These are phyloP conservation scores for Epinephelus cyanopodus DNA, from an alignment of 2,113 vertebrate species.

Conservation along the genomic window DNA sequence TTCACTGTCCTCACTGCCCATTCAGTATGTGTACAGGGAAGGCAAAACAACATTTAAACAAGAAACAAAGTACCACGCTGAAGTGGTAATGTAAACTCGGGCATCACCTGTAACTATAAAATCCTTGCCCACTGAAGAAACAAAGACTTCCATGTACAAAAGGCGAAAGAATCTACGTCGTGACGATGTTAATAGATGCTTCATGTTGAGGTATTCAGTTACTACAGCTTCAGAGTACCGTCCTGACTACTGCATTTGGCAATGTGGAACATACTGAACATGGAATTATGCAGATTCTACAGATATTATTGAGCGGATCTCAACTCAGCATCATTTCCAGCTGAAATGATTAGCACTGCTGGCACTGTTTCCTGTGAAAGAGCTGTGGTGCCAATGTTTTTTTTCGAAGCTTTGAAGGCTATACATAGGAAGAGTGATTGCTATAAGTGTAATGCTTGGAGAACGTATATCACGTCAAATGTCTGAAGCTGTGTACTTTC, in stretches of 20 bases:
- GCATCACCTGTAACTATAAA: neutral
- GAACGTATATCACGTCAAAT: conserved; percentile 38
- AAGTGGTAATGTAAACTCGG: neutral
- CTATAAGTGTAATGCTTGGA: conserved; percentile 19
- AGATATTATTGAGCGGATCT: neutral
- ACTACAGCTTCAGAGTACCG: neutral
- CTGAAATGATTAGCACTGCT: conserved; percentile 17
- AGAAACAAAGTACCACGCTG: no score
- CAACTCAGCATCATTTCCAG: neutral
- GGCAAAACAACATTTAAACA: neutral
- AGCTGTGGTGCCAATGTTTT: neutral
- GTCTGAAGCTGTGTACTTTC: conserved; percentile 22
- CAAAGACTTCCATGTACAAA: neutral
- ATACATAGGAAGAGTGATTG: neutral
- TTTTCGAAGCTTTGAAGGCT: neutral
- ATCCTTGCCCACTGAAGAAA: neutral
- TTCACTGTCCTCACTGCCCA: neutral
- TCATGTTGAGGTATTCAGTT: neutral
- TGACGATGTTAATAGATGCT: neutral
- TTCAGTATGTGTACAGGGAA: no score
- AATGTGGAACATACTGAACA: neutral
- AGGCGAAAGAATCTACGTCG: neutral
- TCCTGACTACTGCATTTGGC: neutral
- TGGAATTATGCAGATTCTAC: neutral
- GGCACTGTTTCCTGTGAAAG: conserved; percentile 5